Evolutionary conservation across 1,140 invertebrate species (phyloP), one percentile per base, ranked within the genome.

Genomic region (Pissodes strobi): DNA sequence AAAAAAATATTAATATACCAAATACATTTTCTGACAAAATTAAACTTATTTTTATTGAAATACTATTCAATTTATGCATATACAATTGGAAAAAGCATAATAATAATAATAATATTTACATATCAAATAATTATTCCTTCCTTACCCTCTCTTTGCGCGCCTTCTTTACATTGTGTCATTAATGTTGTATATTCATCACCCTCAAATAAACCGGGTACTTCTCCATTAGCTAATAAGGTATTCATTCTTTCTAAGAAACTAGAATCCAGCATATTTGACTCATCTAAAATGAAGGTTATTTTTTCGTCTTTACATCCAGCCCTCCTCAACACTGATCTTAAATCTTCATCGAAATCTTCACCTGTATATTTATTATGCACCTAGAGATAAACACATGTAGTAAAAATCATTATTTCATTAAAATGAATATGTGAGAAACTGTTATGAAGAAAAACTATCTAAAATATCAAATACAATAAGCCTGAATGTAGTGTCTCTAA

Each of bases 131-230:
- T n/a, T n/a, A n/a, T n/a, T n/a, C n/a, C n/a, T n/a, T n/a, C n/a
- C n/a, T 60, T 65, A 75, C 74, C 97, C 82, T 99, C 95, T 46
- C 97, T 84, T 74, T 98, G 95, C 9, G 97, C 95, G 0, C 97
- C 97, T 81, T 99, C 98, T 80, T 99, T 99, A 76, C 97, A 99
- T 79, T 99, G 97, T 2, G 96, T 99, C 95, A 99, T 99, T 41
- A 99, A 80, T 0, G 97, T 98, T 0, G 95, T 97, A 78, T 97
- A 98, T 76, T 99, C 97, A 79, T 99, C 97, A 17, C 94, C 91
- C 80, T 94, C 91, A 73, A 94, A 94, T 10, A 94, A 79, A 25
- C 95, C 95, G 43, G 95, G 94, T 15, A 98, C 95, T 86, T 99
- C 98, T 75, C 97, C 98, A 79, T 99, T 99, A 46, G 98, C 98